Evolutionary conservation across 2,888 invertebrate genomes (phyloP), one percentile per base, ranked within the genome.

Genomic region (Limenitis camilla): DNA sequence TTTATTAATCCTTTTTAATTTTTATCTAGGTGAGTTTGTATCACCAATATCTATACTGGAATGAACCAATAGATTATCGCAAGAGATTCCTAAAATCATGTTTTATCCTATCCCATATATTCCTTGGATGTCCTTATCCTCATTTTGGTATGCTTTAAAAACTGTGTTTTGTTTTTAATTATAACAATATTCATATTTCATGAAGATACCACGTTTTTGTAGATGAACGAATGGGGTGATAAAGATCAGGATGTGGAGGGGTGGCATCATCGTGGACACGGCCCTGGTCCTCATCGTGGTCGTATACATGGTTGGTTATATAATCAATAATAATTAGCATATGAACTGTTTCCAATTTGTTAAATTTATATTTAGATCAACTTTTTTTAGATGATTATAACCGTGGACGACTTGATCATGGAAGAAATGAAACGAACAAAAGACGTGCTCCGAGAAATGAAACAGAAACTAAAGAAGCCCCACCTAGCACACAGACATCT

Each of bases 151-250:
- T 78, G 86, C 78, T 36, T 40, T 30, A 55, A 46, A 49, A 40
- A 19, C 27, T 47, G 30, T 51, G 44, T 28, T 32, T 32, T 31
- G 30, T 38, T 49, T 45, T 31, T 45, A 11, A 47, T 40, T 42
- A n/a, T 33, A 45, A 31, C 4, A 33, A 8, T 35, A 31, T 9
- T 48, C 6, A 42, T 40, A 38, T 38, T 38, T 29, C 10, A 36
- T 38, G 10, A 45, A 6, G 11, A 11, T 2, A 9, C 35, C 6
- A 36, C 42, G 35, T 9, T 19, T 51, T 55, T 60, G 56, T 65
- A 88, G 88, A 86, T 86, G 78, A 76, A 72, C 69, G 88, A 88
- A 66, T 88, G 88, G 88, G 81, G 75, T 77, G 88, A 88, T 59
- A 87, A 88, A 68, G 88, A 87, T 40, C 71, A 76, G 28, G 87